Evolutionary conservation across 2,888 invertebrate genomes (phyloP), one percentile per base, ranked within the genome.

Genomic region (Torymus auratus): DNA sequence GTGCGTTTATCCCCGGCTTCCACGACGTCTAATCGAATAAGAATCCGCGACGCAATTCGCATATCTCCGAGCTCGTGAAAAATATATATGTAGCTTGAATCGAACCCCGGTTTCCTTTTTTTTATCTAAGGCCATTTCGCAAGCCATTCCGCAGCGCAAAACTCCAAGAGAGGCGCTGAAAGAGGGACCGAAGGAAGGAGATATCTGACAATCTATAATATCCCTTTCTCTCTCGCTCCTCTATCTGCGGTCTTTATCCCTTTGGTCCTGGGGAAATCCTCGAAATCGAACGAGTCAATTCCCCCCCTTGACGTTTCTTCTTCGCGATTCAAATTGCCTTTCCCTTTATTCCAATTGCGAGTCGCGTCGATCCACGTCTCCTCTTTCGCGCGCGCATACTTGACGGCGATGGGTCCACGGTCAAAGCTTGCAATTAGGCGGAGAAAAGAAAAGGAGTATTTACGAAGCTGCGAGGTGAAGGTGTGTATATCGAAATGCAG

Each of bases 231-330:
- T 7, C 58, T 67, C 7, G 1, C 28, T 7, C 52, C 58, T 58
- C 75, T 52, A 58, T 75, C 58, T 75, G 41, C 12, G 52, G 23
- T 13, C 65, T 67, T 62, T 75, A 73, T 73, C 64, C 73, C 64
- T 55, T 64, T 73, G 73, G 20, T 62, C 55, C 55, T 52, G 41
- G 41, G 61, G 12, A 71, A 78, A 70, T 71, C 77, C 65, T 70
- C 61, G 67, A 61, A 78, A 78, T 72, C 67, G 78, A 78, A 67
- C 78, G 60, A 78, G 60, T 68, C 78, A 62, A 72, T 73, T 67
- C 68, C 67, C 62, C 62, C 67, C 53, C 28, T 28, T 61, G 67
- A 73, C 78, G 17, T 68, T 61, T 60, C 67, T 78, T 68, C 23
- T 14, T 28, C 28, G 28, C 50, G 56, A 70, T 71, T 77, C 70